Conservation (phyloP, 2,888 invertebrate genomes). For the Zele albiditarsus region DNA sequence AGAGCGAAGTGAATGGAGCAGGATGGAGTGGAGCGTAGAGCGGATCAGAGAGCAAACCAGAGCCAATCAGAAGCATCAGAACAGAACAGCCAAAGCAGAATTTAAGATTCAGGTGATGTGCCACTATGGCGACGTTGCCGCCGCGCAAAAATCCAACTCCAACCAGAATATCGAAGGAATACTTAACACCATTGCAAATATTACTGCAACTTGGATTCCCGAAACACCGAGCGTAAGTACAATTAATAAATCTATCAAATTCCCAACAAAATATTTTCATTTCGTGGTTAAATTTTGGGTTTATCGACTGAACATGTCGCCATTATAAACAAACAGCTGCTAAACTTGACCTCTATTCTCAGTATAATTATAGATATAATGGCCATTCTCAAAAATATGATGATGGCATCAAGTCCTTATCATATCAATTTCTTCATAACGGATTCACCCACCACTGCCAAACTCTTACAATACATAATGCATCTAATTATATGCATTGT, state of each 20-base stretch:
- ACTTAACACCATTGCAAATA: constrained; percentile 85
- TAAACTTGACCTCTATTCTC: constrained; percentile 45
- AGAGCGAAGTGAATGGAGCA: no score
- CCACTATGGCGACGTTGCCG: constrained; percentile 82
- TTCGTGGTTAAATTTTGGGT: not conserved
- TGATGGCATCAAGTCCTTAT: no score
- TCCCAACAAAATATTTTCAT: not conserved
- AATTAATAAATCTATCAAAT: not conserved
- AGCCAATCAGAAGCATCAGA: no score
- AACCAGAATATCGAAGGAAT: constrained; percentile 82
- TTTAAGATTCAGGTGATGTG: constrained; percentile 31
- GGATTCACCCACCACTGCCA: no score
- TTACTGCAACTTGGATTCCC: constrained; percentile 92
- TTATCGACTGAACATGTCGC: not conserved
- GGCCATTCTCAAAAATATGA: not conserved
- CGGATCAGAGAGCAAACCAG: no score
- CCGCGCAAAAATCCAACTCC: constrained; percentile 84
- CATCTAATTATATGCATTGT: not conserved
- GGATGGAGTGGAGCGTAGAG: no score
- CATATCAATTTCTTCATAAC: no score
- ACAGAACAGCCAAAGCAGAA: not conserved
- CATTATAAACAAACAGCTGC: constrained; percentile 63
- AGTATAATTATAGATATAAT: not conserved
- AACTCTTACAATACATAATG: not conserved
- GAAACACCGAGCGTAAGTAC: constrained; percentile 89